A percentile compares a stretch with the other conserved stretches of the same genome.
Evolutionary conservation across 1,140 invertebrate species (phyloP).

Genomic region (Bathynomus jamesi): DNA sequence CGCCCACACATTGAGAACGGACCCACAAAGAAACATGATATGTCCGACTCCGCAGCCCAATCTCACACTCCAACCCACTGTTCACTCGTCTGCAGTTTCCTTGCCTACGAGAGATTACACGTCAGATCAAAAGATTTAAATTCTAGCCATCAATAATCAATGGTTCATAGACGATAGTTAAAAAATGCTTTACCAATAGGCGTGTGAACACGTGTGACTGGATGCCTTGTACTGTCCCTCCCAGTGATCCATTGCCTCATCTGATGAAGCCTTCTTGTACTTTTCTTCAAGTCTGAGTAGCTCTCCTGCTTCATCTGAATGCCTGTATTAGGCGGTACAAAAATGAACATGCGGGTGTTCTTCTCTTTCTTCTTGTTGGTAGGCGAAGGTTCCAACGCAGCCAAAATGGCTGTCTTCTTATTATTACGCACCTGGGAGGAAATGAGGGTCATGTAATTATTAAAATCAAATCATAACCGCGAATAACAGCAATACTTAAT

Average conservation of each 20-base stretch:
- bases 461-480: no score
- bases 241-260: slow-evolving; percentile 76
- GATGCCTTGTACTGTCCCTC: slow-evolving; percentile 79
- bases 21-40: slow-evolving; percentile 87
- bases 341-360: slow-evolving; percentile 63
- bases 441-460: no score
- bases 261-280: slow-evolving; percentile 71
- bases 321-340: slow-evolving; percentile 66
- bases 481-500: no score
- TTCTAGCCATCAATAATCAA: no score
- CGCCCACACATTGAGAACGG: slow-evolving; percentile 54
- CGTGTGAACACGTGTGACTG: slow-evolving; percentile 76
- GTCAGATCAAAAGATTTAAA: neutral
- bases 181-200: slow-evolving; percentile 83
- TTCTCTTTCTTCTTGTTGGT: slow-evolving; percentile 56
- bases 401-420: slow-evolving; percentile 68
- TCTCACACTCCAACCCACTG: slow-evolving; percentile 77
- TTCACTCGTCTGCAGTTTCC: slow-evolving; percentile 76
- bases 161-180: no score
- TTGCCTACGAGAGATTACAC: slow-evolving; percentile 54
- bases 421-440: slow-evolving; percentile 58
- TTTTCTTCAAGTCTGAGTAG: slow-evolving; percentile 87
- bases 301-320: slow-evolving; percentile 74
- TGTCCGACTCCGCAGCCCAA: slow-evolving; percentile 77
- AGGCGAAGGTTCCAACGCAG: slow-evolving; percentile 5